These are phyloP conservation scores for Drosophila nasuta DNA, from an alignment of 1,140 invertebrate genomes.

Conservation along the genomic window DNA sequence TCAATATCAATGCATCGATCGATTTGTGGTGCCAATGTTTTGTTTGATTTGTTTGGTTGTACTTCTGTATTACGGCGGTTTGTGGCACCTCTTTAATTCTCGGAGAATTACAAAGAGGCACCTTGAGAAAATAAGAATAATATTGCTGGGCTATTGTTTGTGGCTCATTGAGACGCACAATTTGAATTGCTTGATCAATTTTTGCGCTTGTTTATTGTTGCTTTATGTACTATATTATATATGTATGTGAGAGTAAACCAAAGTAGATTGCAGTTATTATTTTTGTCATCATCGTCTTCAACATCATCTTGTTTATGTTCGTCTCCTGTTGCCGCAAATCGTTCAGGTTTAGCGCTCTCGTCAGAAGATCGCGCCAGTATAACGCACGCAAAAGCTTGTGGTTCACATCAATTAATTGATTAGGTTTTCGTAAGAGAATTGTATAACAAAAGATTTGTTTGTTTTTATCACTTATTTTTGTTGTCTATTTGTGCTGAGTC, in stretches of 20 bases:
- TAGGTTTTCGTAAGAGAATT: slow-evolving; percentile 75
- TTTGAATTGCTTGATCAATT: slow-evolving; percentile 70
- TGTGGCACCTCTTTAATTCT: slow-evolving; percentile 65
- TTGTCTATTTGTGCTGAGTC: slow-evolving; percentile 42
- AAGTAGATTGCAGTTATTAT: slow-evolving; percentile 63
- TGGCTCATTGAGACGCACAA: slow-evolving; percentile 51
- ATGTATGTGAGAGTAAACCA: slow-evolving; percentile 75
- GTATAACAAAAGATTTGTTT: slow-evolving; percentile 68
- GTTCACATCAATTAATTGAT: slow-evolving; percentile 59
- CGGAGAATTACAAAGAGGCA: slow-evolving; percentile 75
- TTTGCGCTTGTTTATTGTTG: slow-evolving; percentile 75
- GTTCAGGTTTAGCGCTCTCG: background rate
- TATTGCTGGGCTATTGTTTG: slow-evolving; percentile 84
- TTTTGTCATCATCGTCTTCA: slow-evolving; percentile 12
- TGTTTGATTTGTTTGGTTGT: slow-evolving; percentile 68
- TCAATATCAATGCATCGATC: slow-evolving; percentile 30
- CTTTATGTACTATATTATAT: slow-evolving; percentile 40
- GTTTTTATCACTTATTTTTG: slow-evolving; percentile 79
- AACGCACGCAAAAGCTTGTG: slow-evolving; percentile 76
- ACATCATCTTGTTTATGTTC: slow-evolving; percentile 14
- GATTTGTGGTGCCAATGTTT: slow-evolving; percentile 71
- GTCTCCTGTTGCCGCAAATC: slow-evolving; percentile 4
- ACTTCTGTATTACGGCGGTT: slow-evolving; percentile 69
- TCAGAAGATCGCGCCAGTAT: slow-evolving; percentile 63
- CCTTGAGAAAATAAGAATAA: slow-evolving; percentile 79